A percentile compares a stretch with the other conserved stretches of the same genome.
phyloP scores from a whole-genome alignment of 2,797 vertebrate species.

The Pitangus sulphuratus region DNA sequence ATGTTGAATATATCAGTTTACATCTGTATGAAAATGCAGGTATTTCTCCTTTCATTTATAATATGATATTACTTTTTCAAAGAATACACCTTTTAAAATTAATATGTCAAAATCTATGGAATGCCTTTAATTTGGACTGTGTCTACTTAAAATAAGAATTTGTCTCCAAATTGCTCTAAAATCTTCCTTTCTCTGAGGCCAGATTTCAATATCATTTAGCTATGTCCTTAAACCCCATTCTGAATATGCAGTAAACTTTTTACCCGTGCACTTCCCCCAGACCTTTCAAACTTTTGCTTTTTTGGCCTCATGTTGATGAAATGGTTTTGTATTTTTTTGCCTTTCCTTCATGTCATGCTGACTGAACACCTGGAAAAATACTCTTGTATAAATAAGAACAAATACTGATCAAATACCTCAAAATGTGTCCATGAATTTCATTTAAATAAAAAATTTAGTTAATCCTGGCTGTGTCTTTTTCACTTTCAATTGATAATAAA shows the following conservation, averaged over 20 bases:
- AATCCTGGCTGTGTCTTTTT: not conserved
- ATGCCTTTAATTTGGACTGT: not conserved
- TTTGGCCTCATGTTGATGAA: not conserved
- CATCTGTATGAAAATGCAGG: not conserved
- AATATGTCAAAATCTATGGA: not conserved
- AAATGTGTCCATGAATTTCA: constrained; percentile 14
- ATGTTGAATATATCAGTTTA: not conserved
- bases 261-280: not conserved
- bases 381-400: not conserved
- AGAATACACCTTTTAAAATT: not conserved
- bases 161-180: not conserved
- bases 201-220: not conserved
- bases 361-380: not conserved
- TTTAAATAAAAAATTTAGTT: constrained; percentile 21
- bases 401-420: constrained; percentile 33
- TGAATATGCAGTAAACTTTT: not conserved
- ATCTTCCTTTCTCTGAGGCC: not conserved
- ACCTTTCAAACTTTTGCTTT: not conserved
- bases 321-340: not conserved
- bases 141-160: not conserved
- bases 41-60: not conserved
- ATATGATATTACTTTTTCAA: not conserved
- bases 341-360: not conserved
- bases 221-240: not conserved
- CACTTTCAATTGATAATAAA: not conserved